Conservation (phyloP, 1,140 invertebrate species). For the Rhyzopertha dominica region DNA sequence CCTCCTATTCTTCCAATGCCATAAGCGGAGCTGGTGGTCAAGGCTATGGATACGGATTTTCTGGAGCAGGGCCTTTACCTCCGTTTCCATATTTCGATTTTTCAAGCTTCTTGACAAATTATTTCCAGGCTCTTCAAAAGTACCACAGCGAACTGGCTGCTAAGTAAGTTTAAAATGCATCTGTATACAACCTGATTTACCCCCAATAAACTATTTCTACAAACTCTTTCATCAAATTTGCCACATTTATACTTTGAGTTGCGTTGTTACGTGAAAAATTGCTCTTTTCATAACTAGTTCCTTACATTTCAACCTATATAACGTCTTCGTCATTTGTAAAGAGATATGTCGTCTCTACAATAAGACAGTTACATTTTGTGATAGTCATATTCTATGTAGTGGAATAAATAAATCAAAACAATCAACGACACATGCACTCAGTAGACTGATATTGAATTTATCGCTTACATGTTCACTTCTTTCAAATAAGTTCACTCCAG, state of each 20-base stretch:
- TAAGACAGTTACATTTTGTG: no score
- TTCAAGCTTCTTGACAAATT: conserved; percentile 22
- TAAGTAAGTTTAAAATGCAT: conserved; percentile 21
- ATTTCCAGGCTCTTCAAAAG: conserved; percentile 23
- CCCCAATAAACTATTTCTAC: not conserved
- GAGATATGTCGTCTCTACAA: not conserved
- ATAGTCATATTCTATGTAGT: no score
- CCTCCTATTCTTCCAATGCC: no score
- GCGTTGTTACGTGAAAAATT: not conserved
- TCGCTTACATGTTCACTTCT: no score
- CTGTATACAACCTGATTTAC: conserved; percentile 1
- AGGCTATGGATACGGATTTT: conserved; percentile 21
- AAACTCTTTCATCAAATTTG: not conserved
- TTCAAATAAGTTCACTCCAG: no score
- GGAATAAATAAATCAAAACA: no score
- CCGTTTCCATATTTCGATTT: conserved; percentile 28
- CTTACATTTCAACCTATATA: no score
- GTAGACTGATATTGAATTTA: no score
- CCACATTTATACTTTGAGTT: conserved; percentile 4
- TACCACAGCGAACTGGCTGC: conserved; percentile 26
- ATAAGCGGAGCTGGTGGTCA: not conserved
- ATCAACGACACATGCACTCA: no score
- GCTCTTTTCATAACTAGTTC: not conserved
- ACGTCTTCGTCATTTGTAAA: not conserved
- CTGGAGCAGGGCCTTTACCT: conserved; percentile 16